Conservation (phyloP, 2,797 vertebrate species). For the Streptopelia turtur region DNA sequence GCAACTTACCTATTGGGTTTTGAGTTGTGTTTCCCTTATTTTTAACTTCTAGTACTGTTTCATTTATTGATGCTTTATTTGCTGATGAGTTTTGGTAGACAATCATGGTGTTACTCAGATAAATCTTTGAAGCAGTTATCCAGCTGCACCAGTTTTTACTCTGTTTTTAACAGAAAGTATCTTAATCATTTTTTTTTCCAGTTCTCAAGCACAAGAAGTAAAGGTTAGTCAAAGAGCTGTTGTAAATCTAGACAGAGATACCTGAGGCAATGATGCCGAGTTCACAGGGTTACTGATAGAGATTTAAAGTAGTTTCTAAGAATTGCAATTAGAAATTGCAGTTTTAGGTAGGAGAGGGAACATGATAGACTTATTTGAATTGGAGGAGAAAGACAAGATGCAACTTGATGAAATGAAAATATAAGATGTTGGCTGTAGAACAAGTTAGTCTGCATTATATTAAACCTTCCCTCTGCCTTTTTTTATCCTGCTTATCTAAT, state of each 20-base stretch:
- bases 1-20: background rate
- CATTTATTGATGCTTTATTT: background rate
- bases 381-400: background rate
- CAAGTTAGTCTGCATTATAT: background rate
- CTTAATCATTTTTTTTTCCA: background rate
- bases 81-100: background rate
- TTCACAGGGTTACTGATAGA: background rate
- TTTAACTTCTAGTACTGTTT: background rate
- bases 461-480: background rate
- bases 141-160: background rate
- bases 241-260: background rate
- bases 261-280: background rate
- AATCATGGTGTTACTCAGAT: background rate
- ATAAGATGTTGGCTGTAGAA: background rate
- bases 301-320: background rate
- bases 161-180: background rate
- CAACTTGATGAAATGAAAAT: conserved; percentile 1
- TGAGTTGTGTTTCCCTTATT: background rate
- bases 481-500: background rate
- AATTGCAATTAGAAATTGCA: background rate
- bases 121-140: background rate
- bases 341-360: background rate
- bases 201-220: background rate
- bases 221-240: background rate
- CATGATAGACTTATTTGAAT: background rate